Percentiles rank a stretch among this genome's conserved stretches.
Evolutionary conservation across 2,888 invertebrate genomes (phyloP).

Genomic region (Sinhomidia bicolor): DNA sequence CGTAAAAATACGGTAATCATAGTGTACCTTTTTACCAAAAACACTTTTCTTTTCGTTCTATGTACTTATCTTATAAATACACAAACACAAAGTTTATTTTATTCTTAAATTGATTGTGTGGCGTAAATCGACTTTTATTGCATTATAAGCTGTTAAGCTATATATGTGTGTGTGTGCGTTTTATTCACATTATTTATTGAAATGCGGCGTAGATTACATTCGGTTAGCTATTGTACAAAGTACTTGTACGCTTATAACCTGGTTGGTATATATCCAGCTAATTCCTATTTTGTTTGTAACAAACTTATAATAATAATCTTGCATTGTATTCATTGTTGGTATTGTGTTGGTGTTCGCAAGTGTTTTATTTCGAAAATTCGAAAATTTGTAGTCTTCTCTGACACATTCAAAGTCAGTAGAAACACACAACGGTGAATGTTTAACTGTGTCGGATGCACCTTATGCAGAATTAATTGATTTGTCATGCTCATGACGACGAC

Average conservation of each 20-base stretch:
- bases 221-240: background rate
- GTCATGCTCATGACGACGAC: constrained; percentile 59
- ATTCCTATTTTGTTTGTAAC: no score
- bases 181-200: no score
- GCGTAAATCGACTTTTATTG: no score
- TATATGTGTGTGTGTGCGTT: no score
- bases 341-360: no score
- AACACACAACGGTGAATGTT: constrained; percentile 33
- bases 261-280: constrained; percentile 7
- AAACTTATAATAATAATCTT: no score
- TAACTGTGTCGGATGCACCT: constrained; percentile 70
- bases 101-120: no score
- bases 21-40: background rate
- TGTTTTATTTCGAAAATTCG: background rate
- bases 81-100: no score
- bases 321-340: no score
- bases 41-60: background rate
- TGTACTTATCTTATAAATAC: background rate
- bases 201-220: constrained; percentile 7
- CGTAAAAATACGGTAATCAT: background rate
- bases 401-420: constrained; percentile 44
- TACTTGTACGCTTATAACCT: no score
- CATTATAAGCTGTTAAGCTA: no score
- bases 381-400: background rate
- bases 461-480: constrained; percentile 61